Percentiles rank a stretch among this genome's conserved stretches.
phyloP scores from a whole-genome alignment of 2,113 vertebrate species.

The Dendrocopos noguchii region DNA sequence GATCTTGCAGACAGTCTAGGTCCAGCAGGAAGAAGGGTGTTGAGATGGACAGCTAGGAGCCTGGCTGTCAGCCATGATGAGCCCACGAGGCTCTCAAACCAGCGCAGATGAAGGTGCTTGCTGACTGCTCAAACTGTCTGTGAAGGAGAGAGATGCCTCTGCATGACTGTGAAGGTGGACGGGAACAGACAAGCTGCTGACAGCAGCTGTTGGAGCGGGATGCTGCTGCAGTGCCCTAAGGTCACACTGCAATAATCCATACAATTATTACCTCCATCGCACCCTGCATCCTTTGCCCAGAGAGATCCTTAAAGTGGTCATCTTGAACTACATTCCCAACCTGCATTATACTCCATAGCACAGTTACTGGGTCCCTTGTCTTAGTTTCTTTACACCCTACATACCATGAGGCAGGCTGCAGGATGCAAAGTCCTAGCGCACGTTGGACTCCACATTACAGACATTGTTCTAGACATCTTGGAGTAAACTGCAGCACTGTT shows the following conservation, averaged over 20 bases:
- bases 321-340: not conserved
- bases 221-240: not conserved
- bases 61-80: not conserved
- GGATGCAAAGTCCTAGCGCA: not conserved
- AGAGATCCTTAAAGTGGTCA: not conserved
- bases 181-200: not conserved
- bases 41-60: not conserved
- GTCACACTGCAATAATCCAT: not conserved
- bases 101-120: not conserved
- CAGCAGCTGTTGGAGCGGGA: not conserved
- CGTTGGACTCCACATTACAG: not conserved
- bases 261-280: not conserved
- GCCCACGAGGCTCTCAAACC: not conserved
- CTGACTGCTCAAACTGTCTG: not conserved
- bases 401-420: rapidly evolving
- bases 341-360: not conserved
- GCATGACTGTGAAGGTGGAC: rapidly evolving
- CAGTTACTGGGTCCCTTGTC: not conserved
- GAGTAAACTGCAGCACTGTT: not conserved
- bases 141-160: not conserved
- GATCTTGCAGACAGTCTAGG: not conserved
- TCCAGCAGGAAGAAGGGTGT: not conserved
- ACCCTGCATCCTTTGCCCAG: not conserved
- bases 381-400: not conserved
- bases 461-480: not conserved